phyloP scores from a whole-genome alignment of 2,113 vertebrate genomes.

The Microcebus tavaratra region DNA sequence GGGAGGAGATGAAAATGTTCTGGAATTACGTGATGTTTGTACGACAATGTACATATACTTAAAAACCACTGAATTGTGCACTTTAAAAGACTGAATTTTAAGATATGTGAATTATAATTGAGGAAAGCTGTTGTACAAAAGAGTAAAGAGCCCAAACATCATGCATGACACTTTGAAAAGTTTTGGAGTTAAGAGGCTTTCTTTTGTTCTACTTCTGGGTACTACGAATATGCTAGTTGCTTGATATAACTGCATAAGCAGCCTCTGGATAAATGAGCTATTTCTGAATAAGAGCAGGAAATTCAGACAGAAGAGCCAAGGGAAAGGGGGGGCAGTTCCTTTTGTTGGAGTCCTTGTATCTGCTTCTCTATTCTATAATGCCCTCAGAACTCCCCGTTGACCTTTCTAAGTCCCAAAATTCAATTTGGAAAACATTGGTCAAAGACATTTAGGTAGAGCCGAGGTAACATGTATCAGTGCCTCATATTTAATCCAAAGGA shows the following conservation, averaged over 20 bases:
- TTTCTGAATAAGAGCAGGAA: not conserved
- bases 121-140: not conserved
- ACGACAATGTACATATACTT: not conserved
- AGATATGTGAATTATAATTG: not conserved
- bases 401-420: slow-evolving; percentile 21
- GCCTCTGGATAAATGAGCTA: not conserved
- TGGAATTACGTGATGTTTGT: not conserved
- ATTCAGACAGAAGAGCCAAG: not conserved
- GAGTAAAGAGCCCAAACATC: not conserved
- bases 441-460: not conserved
- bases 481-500: slow-evolving; percentile 31
- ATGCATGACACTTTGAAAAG: not conserved
- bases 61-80: not conserved
- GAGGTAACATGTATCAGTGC: not conserved
- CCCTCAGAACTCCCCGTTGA: not conserved
- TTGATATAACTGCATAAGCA: not conserved
- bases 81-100: not conserved
- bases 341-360: not conserved
- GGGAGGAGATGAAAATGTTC: not conserved
- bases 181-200: not conserved
- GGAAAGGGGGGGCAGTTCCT: not conserved
- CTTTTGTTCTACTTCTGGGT: not conserved
- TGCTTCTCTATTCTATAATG: not conserved
- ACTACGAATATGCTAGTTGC: not conserved
- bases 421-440: not conserved